These are phyloP conservation scores for Brachyptera risi DNA, from an alignment of 2,888 invertebrate genomes.

Conservation along the genomic window DNA sequence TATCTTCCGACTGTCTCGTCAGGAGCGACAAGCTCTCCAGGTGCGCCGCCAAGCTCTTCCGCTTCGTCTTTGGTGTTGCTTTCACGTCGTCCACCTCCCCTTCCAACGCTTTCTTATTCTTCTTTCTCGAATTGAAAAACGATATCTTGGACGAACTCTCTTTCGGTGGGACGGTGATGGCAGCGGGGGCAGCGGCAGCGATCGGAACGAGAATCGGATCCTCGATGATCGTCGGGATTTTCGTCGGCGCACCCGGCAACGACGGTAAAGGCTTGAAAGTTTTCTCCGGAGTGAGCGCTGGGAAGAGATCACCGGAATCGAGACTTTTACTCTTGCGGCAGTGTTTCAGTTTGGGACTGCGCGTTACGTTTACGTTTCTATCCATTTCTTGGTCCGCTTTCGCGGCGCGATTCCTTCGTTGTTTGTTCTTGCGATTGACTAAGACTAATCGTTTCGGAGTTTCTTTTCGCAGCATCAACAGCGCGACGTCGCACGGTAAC, in stretches of 20 bases:
- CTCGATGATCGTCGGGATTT: no score
- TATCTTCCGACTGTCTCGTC: constrained; percentile 37
- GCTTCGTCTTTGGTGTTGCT: constrained; percentile 1
- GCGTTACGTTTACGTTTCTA: no score
- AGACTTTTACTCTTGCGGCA: constrained; percentile 80
- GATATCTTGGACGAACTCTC: background rate
- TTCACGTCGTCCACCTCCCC: background rate
- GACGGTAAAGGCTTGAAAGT: constrained; percentile 3
- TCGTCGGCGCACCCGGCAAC: background rate
- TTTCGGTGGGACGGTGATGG: background rate
- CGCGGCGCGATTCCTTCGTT: constrained; percentile 50
- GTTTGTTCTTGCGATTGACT: constrained; percentile 55
- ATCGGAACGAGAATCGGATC: no score
- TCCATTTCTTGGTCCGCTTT: no score
- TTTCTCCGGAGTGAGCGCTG: constrained; percentile 38
- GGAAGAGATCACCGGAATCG: constrained; percentile 77
- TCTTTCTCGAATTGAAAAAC: background rate
- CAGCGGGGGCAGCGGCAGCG: background rate
- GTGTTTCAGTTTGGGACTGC: constrained; percentile 49
- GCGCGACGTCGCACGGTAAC: constrained; percentile 63
- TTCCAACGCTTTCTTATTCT: background rate
- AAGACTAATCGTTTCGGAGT: constrained; percentile 73
- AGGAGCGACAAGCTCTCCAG: background rate
- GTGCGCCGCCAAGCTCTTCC: background rate
- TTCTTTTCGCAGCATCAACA: constrained; percentile 67